These are phyloP conservation scores for Pemphredon lugubris DNA, from an alignment of 2,888 invertebrate species.

Conservation along the genomic window DNA sequence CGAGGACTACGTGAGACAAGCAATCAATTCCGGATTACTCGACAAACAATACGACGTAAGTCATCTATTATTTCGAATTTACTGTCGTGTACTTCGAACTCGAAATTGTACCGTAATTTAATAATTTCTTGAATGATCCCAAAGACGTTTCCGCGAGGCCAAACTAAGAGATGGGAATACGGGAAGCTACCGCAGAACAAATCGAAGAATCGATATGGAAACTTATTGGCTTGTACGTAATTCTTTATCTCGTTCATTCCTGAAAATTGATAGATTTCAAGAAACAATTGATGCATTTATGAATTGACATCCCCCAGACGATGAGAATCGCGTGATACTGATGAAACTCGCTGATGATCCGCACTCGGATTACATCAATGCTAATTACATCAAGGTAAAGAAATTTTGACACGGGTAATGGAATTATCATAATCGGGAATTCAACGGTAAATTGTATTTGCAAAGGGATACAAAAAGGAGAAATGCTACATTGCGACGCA, in stretches of 20 bases:
- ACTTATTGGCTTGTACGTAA: slow-evolving; percentile 81
- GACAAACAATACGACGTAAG: slow-evolving; percentile 76
- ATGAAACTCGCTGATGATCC: slow-evolving; percentile 77
- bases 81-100: neutral
- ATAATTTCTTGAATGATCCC: neutral
- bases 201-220: slow-evolving; percentile 81
- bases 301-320: slow-evolving; percentile 75
- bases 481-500: slow-evolving; percentile 78
- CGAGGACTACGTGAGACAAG: slow-evolving; percentile 77
- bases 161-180: slow-evolving; percentile 77
- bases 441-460: neutral
- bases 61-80: neutral
- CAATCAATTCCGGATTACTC: slow-evolving; percentile 73
- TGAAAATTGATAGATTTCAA: neutral
- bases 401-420: neutral
- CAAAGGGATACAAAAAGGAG: slow-evolving; percentile 64
- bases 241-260: neutral
- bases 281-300: neutral
- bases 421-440: neutral
- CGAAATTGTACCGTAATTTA: neutral
- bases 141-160: slow-evolving; percentile 79
- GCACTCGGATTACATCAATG: slow-evolving; percentile 82
- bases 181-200: slow-evolving; percentile 80
- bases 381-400: slow-evolving; percentile 81
- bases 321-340: slow-evolving; percentile 81